Evolutionary conservation across 2,888 invertebrate species (phyloP), one percentile per base, ranked within the genome.

Genomic region (Lysandra bellargus): DNA sequence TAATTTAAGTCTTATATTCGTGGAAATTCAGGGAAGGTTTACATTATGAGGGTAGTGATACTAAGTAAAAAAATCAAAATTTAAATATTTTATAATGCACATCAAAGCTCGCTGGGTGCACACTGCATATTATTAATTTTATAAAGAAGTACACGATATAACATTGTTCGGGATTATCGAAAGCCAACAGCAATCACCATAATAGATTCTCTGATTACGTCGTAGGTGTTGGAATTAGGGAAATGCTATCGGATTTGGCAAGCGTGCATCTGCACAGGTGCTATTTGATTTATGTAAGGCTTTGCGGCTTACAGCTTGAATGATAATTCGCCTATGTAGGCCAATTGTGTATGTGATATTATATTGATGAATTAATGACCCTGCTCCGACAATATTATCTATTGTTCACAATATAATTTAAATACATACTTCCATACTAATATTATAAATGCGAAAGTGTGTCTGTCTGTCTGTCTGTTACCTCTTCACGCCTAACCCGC

Each of bases 181-280:
- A 44, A 44, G 75, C 53, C 53, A 53, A 49, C 49, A n/a, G 23
- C 44, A 74, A 75, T 75, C 49, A 1, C 53, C 30, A 79, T 72
- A 74, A 69, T 72, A 78, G 49, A 78, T 49, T 72, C 12, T 17
- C 57, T 76, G 76, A 76, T 76, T 53, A 76, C 33, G 57, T 76
- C 30, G 78, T 77, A 64, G 53, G 57, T 72, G 64, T 79, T 80
- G 85, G 86, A 84, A 87, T 87, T 87, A 88, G 85, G 87, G 84
- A 87, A 87, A 87, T 86, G 86, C 86, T 85, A 87, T 86, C 84
- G 85, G 86, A 84, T 86, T 85, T 84, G 81, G 84, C 78, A 74
- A 81, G 79, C 83, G 84, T 85, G 83, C 85, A 87, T 85, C 84
- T 85, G 85, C 77, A 80, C 82, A 79, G 80, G 79, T 80, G 80